phyloP scores from a whole-genome alignment of 2,113 vertebrate genomes.

The Larimichthys crocea region DNA sequence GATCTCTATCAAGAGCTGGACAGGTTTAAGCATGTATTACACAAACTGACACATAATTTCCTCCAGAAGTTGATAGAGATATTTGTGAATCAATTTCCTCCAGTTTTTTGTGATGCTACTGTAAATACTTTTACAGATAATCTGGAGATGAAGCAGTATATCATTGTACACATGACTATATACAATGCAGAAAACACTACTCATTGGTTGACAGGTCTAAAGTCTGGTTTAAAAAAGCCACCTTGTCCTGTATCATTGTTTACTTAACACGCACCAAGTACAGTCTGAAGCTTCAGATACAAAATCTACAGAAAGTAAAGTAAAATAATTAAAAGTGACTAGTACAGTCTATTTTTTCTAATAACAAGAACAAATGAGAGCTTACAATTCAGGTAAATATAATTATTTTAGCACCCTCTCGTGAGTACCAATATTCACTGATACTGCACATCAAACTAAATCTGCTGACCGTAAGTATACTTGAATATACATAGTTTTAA shows the following conservation, averaged over 20 bases:
- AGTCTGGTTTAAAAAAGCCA: neutral
- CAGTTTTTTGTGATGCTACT: neutral
- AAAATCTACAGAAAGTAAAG: neutral
- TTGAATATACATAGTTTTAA: too few relatives aligned
- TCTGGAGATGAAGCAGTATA: neutral
- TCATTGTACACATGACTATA: neutral
- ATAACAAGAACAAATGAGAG: neutral
- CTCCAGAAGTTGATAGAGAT: conserved; percentile 16
- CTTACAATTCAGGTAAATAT: neutral
- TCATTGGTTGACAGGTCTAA: neutral
- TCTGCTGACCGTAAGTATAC: too few relatives aligned
- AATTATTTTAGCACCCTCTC: neutral
- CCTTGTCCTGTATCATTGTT: neutral
- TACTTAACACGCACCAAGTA: neutral
- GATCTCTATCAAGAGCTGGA: conserved; percentile 72
- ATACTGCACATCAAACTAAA: neutral
- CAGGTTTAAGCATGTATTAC: conserved; percentile 31
- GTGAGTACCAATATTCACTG: neutral
- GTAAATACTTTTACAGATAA: neutral
- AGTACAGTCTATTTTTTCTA: neutral
- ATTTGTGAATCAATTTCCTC: neutral
- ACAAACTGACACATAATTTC: conserved; percentile 18
- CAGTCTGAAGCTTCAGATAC: neutral
- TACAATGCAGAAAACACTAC: neutral
- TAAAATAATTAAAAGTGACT: neutral